A percentile compares a stretch with the other conserved stretches of the same genome.
Evolutionary conservation across 2,113 vertebrate genomes (phyloP).

Genomic region (Phrynosoma blainvillii): DNA sequence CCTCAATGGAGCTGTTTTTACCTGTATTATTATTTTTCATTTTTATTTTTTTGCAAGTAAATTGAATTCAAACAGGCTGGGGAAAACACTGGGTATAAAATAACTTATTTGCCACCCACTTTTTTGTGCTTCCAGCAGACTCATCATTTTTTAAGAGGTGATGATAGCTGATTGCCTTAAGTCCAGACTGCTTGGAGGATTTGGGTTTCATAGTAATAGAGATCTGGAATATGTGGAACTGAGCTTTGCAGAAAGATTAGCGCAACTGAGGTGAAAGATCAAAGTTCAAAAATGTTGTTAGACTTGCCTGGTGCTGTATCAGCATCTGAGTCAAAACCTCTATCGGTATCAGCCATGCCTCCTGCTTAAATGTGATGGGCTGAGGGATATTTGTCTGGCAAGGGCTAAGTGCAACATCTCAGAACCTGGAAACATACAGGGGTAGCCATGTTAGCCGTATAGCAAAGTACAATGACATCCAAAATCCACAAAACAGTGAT

Average conservation of each 20-base stretch:
- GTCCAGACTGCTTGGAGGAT: background rate
- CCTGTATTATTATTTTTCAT: slow-evolving; percentile 40
- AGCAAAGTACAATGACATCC: too few species aligned
- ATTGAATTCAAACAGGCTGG: background rate
- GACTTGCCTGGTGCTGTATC: background rate
- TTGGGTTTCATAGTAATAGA: background rate
- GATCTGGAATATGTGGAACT: background rate
- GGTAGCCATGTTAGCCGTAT: too few species aligned
- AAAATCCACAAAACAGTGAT: too few species aligned
- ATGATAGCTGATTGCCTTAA: background rate
- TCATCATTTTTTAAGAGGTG: background rate
- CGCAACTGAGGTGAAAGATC: background rate
- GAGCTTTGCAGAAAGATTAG: background rate
- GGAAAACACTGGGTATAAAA: background rate
- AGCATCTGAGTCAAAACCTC: background rate
- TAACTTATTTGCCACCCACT: background rate
- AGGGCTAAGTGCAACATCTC: background rate
- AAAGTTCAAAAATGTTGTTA: background rate
- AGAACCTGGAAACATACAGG: background rate
- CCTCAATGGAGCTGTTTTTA: slow-evolving; percentile 35
- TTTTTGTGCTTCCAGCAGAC: background rate
- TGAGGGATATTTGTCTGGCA: too few species aligned
- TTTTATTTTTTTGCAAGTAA: background rate
- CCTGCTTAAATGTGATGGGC: background rate
- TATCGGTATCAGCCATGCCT: background rate